Evolutionary conservation across 2,113 vertebrate species (phyloP), one percentile per base, ranked within the genome.

Genomic region (Peromyscus leucopus): DNA sequence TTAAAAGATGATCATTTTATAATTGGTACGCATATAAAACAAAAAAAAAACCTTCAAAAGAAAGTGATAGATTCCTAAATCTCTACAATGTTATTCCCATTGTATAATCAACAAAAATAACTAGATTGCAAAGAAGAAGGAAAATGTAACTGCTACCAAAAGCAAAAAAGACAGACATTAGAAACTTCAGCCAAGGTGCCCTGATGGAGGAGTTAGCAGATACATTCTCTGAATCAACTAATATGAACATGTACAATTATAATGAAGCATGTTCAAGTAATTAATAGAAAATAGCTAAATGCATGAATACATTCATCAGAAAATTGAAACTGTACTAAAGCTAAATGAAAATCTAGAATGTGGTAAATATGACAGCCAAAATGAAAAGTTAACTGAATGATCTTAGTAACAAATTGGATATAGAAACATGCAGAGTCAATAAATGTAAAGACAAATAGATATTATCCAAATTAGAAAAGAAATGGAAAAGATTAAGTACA

Each of bases 271-370:
- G 24, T 36, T 96, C 55, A 95, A 95, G 87, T 82, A 91, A 89
- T 87, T 76, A 84, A 91, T 71, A 72, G 22, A 83, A 92, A 96
- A 74, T 94, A 82, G 71, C 46, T 88, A 84, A 90, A 91, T 97
- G 39, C 28, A 61, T 74, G 46, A 76, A 85, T 57, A 82, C 71
- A 78, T 67, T 93, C 48, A 94, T 55, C 21, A 96, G 26, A 95
- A 26, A 95, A n/a, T 88, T 65, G 24, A 76, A 72, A 78, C 0
- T 87, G 57, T 36, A 33, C 28, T 48, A 69, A 80, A 69, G 84
- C 83, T 55, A 89, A 96, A 72, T 87, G 82, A 39, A 85, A 65
- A 82, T 94, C 11, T 75, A 59, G 51, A 65, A 71, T 71, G 51
- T 71, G 31, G 76, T 83, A 86, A 90, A 93, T 78, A 91, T 71